Evolutionary conservation across 2,888 invertebrate species (phyloP), one percentile per base, ranked within the genome.

Genomic region (Ligdia adustata): DNA sequence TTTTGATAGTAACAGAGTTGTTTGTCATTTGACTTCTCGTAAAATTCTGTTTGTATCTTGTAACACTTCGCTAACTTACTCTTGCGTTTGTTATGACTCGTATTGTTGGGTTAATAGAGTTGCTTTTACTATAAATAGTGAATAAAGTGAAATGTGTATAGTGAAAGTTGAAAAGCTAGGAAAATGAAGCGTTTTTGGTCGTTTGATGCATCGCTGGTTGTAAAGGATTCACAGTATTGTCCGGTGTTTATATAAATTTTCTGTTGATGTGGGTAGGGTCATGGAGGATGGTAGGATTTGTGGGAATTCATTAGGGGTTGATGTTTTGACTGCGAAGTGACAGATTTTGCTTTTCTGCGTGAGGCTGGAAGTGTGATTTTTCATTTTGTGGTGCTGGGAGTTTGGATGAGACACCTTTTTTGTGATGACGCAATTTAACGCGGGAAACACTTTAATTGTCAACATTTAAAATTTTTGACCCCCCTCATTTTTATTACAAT

Each of bases 101-200:
- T 53, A 46, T 29, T 7, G 12, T 4, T 39, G 31, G 28, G 1
- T 12, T 0, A 2, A 22, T 55, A 72, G 45, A 50, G 60, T 38
- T 32, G 18, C 29, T 37, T 60, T 58, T 46, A 14, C 11, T 9
- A 7, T 28, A 6, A 5, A 3, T n/a, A 3, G 34, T 9, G 6
- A 15, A 3, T 1, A 4, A 5, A 20, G 34, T 27, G 47, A 38
- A 24, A 24, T 47, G 49, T 52, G 55, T n/a, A 48, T 46, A 57
- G 24, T 24, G 26, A 29, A 51, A 42, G 51, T 52, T 63, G 66
- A 72, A 72, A 76, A 64, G 70, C 66, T 65, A 69, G 68, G 75
- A 75, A 74, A 74, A 75, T 72, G 72, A 74, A 78, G 70, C 69
- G 72, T 62, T 72, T 69, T 67, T 69, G 75, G 73, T 69, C 69